Evolutionary conservation across 2,113 vertebrate species (phyloP).

Genomic region (Dinomys branickii): DNA sequence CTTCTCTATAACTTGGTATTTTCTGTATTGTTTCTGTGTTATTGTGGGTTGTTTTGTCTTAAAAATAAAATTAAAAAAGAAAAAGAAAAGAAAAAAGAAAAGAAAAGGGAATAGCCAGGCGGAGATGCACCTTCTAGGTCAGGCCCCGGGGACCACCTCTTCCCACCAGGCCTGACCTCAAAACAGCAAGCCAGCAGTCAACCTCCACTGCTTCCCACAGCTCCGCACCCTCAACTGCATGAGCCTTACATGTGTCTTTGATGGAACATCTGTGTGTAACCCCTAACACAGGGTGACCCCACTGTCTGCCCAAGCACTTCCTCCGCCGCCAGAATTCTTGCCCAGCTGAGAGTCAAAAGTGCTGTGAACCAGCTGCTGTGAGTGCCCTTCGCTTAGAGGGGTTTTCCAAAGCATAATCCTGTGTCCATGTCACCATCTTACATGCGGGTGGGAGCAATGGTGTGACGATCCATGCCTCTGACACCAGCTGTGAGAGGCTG

Average conservation of each 20-base stretch:
- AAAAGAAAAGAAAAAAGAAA: no score
- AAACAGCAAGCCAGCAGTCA: background rate
- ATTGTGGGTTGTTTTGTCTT: no score
- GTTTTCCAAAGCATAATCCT: background rate
- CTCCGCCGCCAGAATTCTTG: background rate
- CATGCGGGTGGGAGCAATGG: no score
- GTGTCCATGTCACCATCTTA: background rate
- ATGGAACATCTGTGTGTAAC: background rate
- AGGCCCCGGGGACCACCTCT: background rate
- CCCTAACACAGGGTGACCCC: background rate
- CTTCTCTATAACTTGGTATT: no score
- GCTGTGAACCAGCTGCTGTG: background rate
- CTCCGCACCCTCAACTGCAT: background rate
- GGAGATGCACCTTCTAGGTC: background rate
- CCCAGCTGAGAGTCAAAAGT: background rate
- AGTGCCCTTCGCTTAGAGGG: background rate
- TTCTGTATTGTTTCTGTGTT: no score
- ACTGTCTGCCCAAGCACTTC: background rate
- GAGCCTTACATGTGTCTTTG: background rate
- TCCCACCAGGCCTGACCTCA: background rate
- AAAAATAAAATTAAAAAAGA: no score
- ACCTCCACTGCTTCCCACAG: background rate
- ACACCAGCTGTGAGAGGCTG: background rate
- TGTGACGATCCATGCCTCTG: background rate
- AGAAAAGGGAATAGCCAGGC: background rate